Evolutionary conservation across 2,888 invertebrate genomes (phyloP), one percentile per base, ranked within the genome.

Genomic region (Stenichneumon culpator): DNA sequence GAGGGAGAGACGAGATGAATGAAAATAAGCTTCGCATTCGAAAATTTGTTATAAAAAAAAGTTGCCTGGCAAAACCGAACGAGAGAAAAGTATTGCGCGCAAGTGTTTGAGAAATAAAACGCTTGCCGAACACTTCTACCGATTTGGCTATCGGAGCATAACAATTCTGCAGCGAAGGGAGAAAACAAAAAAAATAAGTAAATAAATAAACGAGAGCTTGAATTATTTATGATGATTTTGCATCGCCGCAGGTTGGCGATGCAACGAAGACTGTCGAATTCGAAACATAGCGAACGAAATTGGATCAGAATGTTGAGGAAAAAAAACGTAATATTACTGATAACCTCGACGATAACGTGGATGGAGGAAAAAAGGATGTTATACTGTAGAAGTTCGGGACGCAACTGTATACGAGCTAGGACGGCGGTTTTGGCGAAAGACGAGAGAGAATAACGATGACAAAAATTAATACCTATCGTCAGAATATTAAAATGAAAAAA

Each of bases 201-300:
- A 50, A 70, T 52, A 65, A 82, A 39, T 39, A 11, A 6, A 77
- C 25, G 47, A 70, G 63, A 79, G 39, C 74, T 70, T 75, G 44
- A 52, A 44, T 69, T 22, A 83, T 83, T 70, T 74, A 84, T 86
- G 73, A 80, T 81, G 70, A 82, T 75, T 79, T 79, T 79, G 52
- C 83, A 86, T 74, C 73, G 86, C 87, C 84, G 79, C 86, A 73
- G 80, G 80, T 84, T 84, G 81, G 84, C 81, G 78, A 84, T 84
- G 32, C 39, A 57, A 69, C 50, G 44, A 39, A 72, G 25, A 28
- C 22, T 22, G 67, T 68, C 77, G 72, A 68, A 80, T 65, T 79
- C 54, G 16, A 68, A 16, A 54, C n/a, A 52, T 19, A 36, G 50
- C 0, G 22, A 16, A n/a, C 19, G 9, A n/a, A 54, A 39, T 54